These are phyloP conservation scores for Gymnobelideus leadbeateri DNA, from an alignment of 2,113 vertebrate species.

Conservation along the genomic window DNA sequence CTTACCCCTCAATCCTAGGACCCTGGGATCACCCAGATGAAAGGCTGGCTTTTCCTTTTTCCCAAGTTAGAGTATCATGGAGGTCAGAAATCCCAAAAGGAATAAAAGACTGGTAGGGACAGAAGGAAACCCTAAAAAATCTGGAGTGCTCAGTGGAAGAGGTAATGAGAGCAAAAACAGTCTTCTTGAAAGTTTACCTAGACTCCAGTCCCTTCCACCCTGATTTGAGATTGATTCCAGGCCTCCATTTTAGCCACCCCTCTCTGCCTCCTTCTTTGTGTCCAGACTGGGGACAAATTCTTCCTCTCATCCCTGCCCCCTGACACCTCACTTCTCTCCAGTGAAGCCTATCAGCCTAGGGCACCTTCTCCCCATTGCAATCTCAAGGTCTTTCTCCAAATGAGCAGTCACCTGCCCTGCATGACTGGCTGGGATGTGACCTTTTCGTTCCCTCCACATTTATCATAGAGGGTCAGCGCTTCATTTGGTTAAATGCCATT, in stretches of 20 bases:
- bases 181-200: not conserved
- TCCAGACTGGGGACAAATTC: not conserved
- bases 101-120: not conserved
- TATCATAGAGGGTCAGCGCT: not conserved
- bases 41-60: not conserved
- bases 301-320: not conserved
- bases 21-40: not conserved
- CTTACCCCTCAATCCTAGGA: not conserved
- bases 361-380: not conserved
- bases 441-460: not conserved
- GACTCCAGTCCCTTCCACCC: not conserved
- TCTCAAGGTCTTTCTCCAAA: not conserved
- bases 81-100: not conserved
- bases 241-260: not conserved
- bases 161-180: not conserved
- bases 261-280: not conserved
- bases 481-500: not conserved
- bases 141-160: not conserved
- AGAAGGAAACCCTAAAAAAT: not conserved
- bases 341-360: not conserved
- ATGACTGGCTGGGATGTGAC: not conserved
- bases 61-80: not conserved
- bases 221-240: not conserved
- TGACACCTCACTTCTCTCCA: not conserved
- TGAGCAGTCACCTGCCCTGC: not conserved